Evolutionary conservation across 2,888 invertebrate genomes (phyloP), one percentile per base, ranked within the genome.

Genomic region (Ptychoptera contaminata): DNA sequence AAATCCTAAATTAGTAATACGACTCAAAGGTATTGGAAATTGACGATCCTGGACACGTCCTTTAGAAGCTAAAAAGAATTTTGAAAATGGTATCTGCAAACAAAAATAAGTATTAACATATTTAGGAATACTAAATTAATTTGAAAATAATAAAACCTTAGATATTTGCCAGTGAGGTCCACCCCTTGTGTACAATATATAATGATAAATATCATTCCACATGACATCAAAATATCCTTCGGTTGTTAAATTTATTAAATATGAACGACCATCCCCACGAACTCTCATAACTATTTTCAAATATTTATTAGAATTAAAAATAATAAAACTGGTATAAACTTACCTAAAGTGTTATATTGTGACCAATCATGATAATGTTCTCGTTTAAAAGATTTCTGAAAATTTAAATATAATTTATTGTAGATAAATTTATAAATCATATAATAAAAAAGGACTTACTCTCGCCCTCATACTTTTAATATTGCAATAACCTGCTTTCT

Each of bases 121-220:
- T 30, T 37, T 30, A 8, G 16, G 7, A 32, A 8, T 31, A 47
- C 16, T 14, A 34, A 32, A 41, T 15, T 16, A 37, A 37, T 40
- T 29, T 37, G 16, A 7, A 15, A 10, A 43, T n/a, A n/a, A n/a
- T 23, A 49, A 57, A 65, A 87, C 87, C 73, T 80, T 87, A 23
- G 82, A 77, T 49, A 77, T 68, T 69, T 98, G 97, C 98, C 98
- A 98, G 61, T 98, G 96, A 1, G 98, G 98, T 0, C 97, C 96
- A 35, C 98, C 98, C 65, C 94, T 76, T 0, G 98, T 98, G 59
- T 79, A 90, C 5, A 98, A 66, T 0, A 82, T 77, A 63, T 82
- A 96, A 55, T 82, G 78, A 61, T 82, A 91, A 12, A 83, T 72
- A 63, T 94, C 91, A 60, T 88, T 81, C 88, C 88, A 92, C n/a